phyloP scores from a whole-genome alignment of 2,113 vertebrate genomes.

The Percina caprodes region DNA sequence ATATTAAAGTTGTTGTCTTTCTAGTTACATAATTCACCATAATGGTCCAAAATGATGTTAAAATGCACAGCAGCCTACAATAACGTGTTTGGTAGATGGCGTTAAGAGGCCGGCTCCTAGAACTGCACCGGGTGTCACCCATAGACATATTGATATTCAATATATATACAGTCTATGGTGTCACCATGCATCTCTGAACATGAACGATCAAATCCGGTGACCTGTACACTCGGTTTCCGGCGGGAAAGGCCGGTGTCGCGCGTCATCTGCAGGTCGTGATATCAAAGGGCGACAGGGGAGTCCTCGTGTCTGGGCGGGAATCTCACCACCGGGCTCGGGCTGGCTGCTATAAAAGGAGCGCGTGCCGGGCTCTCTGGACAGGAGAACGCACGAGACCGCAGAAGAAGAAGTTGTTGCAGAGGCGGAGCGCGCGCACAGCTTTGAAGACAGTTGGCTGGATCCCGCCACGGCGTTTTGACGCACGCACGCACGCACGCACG shows the following conservation, averaged over 20 bases:
- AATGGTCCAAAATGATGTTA: too few species aligned
- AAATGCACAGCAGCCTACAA: too few species aligned
- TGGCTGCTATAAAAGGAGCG: constrained; percentile 82
- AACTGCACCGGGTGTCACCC: not conserved
- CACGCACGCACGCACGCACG: constrained; percentile 17
- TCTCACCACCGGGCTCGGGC: constrained; percentile 16
- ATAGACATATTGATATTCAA: too few species aligned
- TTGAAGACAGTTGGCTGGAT: constrained; percentile 19
- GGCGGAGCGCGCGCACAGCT: constrained; percentile 38
- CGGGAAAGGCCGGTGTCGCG: constrained; percentile 34
- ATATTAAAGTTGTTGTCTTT: too few species aligned
- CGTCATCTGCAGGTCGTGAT: not conserved
- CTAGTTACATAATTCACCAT: too few species aligned
- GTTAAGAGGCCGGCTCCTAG: too few species aligned
- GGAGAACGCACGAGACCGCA: constrained; percentile 36
- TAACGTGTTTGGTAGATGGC: too few species aligned
- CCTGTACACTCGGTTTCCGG: too few species aligned
- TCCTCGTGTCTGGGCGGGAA: constrained; percentile 12
- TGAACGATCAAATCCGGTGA: not conserved
- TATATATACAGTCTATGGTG: too few species aligned
- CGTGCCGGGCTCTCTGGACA: constrained; percentile 33
- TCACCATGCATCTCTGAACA: not conserved
- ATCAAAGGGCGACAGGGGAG: not conserved
- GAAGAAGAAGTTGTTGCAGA: constrained; percentile 14
- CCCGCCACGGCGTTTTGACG: constrained; percentile 18